Evolutionary conservation across 2,113 vertebrate genomes (phyloP), one percentile per base, ranked within the genome.

Genomic region (Microcebus tavaratra): DNA sequence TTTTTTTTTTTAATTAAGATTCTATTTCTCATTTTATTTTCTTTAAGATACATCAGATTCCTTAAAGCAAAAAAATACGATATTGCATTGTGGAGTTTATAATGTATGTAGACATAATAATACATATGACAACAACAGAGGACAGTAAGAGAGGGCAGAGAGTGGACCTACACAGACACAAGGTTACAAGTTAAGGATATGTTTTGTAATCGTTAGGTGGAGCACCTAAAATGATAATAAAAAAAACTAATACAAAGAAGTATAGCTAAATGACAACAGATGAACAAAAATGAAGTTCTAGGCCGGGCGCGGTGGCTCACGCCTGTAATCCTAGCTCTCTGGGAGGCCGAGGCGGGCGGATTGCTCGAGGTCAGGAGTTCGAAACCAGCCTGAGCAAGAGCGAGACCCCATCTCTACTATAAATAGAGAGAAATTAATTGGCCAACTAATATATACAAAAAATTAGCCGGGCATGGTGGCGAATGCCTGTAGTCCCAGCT

Each of bases 21-120:
- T 59, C 36, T 23, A 36, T 88, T 73, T 67, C 83, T 89, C 27
- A 88, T 75, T 92, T 81, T 70, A 76, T 78, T 76, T 90, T 88
- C 70, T 87, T 73, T 29, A 88, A 90, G 72, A 70, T 50, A 36
- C 5, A 36, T 36, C 10, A 39, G 34, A 84, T 82, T 78, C 34
- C 87, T 87, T 88, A 65, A 70, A 72, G 36, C 8, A 67, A 73
- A 90, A 45, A 68, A 12, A 65, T 8, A 9, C 27, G 25, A 18
- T 27, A 67, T 34, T 55, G 13, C 21, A 59, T 23, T 59, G 85
- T 42, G 11, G 79, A 73, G 70, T 73, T 73, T 45, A 25, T 67
- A 31, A 73, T 17, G 23, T 67, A 57, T 3, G 10, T 34, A 59
- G 20, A 61, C 57, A 12, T 8, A n/a, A n/a, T 21, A 29, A 29